These are phyloP conservation scores for Zaprionus inermis DNA, from an alignment of 1,140 invertebrate species.

Conservation along the genomic window DNA sequence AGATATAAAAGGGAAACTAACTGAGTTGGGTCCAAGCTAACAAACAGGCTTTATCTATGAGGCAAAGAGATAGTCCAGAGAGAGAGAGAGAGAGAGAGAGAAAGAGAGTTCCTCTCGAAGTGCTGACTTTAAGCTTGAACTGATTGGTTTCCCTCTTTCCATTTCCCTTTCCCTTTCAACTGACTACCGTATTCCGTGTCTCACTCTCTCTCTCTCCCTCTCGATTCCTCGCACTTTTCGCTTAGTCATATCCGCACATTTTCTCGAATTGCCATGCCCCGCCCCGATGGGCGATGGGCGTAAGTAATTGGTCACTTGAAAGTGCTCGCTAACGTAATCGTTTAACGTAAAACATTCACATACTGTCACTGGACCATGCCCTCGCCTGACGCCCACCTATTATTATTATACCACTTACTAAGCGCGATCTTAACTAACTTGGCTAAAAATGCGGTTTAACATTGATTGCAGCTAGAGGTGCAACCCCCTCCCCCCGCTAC, in stretches of 20 bases:
- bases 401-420: constrained; percentile 8
- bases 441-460: constrained; percentile 59
- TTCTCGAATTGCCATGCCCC: not conserved
- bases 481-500: too few relatives aligned
- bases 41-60: too few relatives aligned
- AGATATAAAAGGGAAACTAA: not conserved
- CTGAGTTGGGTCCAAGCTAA: too few relatives aligned
- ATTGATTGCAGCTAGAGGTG: constrained; percentile 26
- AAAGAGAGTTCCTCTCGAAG: not conserved
- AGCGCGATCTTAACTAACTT: constrained; percentile 43
- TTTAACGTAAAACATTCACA: not conserved
- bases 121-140: not conserved
- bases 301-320: not conserved
- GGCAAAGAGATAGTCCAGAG: not conserved
- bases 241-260: not conserved
- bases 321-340: not conserved
- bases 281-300: too few relatives aligned
- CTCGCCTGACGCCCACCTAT: not conserved
- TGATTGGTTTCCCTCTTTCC: not conserved
- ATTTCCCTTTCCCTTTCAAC: not conserved
- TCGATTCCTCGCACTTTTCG: not conserved
- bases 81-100: not conserved
- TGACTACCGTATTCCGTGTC: not conserved
- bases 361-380: constrained; percentile 51
- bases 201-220: not conserved